Percentiles rank a stretch among this genome's conserved stretches.
Evolutionary conservation across 2,797 vertebrate species (phyloP).

Genomic region (Liparis tanakae): DNA sequence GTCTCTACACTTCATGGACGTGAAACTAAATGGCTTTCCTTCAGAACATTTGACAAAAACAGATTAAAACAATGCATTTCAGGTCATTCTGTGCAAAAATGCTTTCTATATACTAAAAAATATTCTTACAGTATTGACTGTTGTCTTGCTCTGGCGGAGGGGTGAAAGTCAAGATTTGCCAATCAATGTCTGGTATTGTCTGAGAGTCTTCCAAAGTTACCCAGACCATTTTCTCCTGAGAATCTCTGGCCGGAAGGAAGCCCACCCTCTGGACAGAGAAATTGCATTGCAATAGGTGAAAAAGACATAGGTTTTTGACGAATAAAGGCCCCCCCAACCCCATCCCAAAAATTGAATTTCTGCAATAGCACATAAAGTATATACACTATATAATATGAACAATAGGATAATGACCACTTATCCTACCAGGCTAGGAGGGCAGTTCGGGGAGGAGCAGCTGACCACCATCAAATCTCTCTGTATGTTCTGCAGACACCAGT

Average conservation of each 20-base stretch:
- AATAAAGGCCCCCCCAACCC: not conserved
- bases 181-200: conserved; percentile 84
- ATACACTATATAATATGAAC: not conserved
- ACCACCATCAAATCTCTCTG: conserved; percentile 91
- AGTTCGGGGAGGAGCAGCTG: conserved; percentile 91
- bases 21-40: not conserved
- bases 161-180: conserved; percentile 86
- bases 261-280: conserved; percentile 87
- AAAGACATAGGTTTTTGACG: not conserved
- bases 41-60: not conserved
- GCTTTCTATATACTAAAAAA: not conserved
- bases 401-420: not conserved
- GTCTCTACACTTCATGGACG: not conserved
- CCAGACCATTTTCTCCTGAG: conserved; percentile 84
- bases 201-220: conserved; percentile 89
- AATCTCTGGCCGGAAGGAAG: conserved; percentile 86
- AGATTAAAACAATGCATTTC: not conserved
- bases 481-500: conserved; percentile 91
- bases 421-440: conserved; percentile 90
- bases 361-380: not conserved
- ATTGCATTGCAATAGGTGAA: not conserved
- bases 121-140: conserved; percentile 86
- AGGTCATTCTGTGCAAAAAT: not conserved
- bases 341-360: not conserved
- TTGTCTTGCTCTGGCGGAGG: conserved; percentile 91